Percentiles rank a stretch among this genome's conserved stretches.
Conservation (phyloP, 23 tunicate genomes). For the Botrylloides violaceus region DNA sequence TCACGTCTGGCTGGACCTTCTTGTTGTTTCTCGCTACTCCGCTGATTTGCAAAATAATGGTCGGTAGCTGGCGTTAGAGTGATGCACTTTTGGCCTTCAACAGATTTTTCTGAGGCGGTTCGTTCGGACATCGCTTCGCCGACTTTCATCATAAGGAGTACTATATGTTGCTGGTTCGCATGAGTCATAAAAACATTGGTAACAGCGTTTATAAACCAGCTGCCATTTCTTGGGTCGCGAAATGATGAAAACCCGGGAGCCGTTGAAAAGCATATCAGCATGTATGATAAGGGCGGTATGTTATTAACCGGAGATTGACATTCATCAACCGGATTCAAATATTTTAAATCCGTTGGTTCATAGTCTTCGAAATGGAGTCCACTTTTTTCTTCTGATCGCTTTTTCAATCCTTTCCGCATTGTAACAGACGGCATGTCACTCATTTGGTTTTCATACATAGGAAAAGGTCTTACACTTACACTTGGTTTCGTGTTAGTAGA, state of each 20-base stretch:
- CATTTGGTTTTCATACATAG: neutral
- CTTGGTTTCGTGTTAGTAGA: neutral
- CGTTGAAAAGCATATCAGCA: constrained; percentile 1
- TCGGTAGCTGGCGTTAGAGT: too few relatives aligned
- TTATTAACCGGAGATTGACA: neutral
- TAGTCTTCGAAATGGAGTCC: neutral
- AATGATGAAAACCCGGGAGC: constrained; percentile 4
- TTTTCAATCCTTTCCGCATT: neutral
- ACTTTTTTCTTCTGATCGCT: neutral
- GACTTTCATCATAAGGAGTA: constrained; percentile 9
- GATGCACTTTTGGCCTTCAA: neutral
- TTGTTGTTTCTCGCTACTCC: too few relatives aligned
- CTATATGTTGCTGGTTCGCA: constrained; percentile 1
- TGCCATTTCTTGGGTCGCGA: neutral
- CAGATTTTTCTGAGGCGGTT: neutral
- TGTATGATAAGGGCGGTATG: neutral
- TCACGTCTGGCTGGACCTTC: too few relatives aligned
- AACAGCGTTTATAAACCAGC: constrained; percentile 12
- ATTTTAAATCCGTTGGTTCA: too few relatives aligned
- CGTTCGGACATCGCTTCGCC: neutral
- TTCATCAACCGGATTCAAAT: too few relatives aligned
- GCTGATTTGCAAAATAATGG: too few relatives aligned
- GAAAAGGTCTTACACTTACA: too few relatives aligned
- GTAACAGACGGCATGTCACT: too few relatives aligned
- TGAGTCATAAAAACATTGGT: constrained; percentile 14